Conservation (phyloP, 2,888 invertebrate genomes). For the Lomographa bimaculata region DNA sequence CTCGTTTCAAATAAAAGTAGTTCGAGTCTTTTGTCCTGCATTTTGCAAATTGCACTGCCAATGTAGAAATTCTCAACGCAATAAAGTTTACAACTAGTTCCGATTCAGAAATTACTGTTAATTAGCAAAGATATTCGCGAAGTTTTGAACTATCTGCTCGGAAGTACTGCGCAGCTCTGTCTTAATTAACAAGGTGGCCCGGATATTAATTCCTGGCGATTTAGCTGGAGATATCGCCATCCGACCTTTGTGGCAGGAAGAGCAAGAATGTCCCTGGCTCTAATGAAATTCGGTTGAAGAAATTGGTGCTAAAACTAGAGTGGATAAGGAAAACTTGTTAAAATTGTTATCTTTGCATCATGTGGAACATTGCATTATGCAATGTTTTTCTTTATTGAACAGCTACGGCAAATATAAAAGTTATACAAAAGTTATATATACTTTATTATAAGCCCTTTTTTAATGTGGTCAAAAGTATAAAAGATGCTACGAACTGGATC, state of each 20-base stretch:
- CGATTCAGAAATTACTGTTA: conserved; percentile 31
- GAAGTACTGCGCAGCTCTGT: conserved; percentile 43
- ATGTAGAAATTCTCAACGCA: conserved; percentile 16
- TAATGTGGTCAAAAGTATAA: too few relatives aligned
- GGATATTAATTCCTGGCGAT: conserved; percentile 61
- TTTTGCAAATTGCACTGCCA: conserved; percentile 8
- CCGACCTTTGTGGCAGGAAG: conserved; percentile 38
- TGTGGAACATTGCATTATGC: too few relatives aligned
- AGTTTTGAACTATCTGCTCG: conserved; percentile 41
- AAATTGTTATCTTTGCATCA: too few relatives aligned
- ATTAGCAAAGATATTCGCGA: conserved; percentile 33
- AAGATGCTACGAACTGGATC: too few relatives aligned
- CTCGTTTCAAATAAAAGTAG: background rate
- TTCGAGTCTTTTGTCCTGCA: conserved; percentile 4
- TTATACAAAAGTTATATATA: too few relatives aligned
- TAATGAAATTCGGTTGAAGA: conserved; percentile 20
- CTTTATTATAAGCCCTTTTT: too few relatives aligned
- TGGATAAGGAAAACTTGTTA: background rate
- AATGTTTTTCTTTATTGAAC: too few relatives aligned
- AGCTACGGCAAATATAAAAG: too few relatives aligned
- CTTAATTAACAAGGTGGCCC: conserved; percentile 56
- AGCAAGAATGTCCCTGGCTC: conserved; percentile 21
- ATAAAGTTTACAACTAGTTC: conserved; percentile 26
- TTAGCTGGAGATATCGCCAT: conserved; percentile 45
- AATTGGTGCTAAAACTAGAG: conserved; percentile 27